Percentiles rank a stretch among this genome's conserved stretches.
Evolutionary conservation across 2,113 vertebrate genomes (phyloP).

Genomic region (Ia io): DNA sequence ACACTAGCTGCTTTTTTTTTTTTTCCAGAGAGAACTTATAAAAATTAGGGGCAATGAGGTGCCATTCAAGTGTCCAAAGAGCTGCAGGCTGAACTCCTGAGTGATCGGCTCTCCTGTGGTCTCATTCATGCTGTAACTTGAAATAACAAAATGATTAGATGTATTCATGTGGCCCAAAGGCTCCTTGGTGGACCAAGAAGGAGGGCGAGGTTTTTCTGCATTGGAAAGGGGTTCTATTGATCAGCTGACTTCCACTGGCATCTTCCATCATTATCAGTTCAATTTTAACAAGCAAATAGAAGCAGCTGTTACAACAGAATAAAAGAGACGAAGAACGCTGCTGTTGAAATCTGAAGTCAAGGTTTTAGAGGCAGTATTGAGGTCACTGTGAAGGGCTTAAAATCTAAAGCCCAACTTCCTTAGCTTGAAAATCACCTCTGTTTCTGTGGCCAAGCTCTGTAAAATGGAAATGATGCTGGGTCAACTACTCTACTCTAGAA

Average conservation of each 20-base stretch:
- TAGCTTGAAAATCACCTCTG: neutral
- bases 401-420: neutral
- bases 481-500: neutral
- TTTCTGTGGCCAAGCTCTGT: neutral
- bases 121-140: neutral
- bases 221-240: neutral
- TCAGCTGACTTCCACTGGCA: neutral
- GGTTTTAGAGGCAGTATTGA: neutral
- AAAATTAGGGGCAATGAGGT: neutral
- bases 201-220: neutral
- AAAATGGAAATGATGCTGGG: neutral
- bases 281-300: neutral
- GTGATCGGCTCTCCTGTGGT: neutral
- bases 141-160: neutral
- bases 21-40: neutral
- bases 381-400: neutral
- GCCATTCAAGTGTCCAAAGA: neutral
- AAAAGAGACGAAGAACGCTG: too few relatives aligned
- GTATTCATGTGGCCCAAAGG: neutral
- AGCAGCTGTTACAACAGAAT: neutral
- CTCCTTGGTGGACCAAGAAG: neutral
- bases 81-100: neutral
- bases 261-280: neutral
- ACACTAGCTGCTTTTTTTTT: neutral
- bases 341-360: neutral